Evolutionary conservation across 2,113 vertebrate species (phyloP), one percentile per base, ranked within the genome.

Genomic region (Cebidichthys violaceus): DNA sequence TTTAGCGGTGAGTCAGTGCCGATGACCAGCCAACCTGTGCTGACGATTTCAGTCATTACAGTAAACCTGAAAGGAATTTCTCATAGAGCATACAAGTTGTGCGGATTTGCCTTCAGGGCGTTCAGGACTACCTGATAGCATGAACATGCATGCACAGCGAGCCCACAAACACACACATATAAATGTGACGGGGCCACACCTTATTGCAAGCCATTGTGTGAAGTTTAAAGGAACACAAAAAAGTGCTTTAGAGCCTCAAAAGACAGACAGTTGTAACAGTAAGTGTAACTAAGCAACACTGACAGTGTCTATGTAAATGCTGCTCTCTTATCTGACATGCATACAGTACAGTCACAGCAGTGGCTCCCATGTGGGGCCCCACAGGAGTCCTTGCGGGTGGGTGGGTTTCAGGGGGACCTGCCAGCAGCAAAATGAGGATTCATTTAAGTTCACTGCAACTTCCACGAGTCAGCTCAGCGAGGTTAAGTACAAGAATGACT

Each of bases 21-120:
- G 39, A 55, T 67, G 66, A 69, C 33, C 33, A 20, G 68, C 37
- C 70, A 35, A 82, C 61, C 77, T 89, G 84, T 35, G 65, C 43
- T 15, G 75, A 22, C 66, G 31, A 55, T 78, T 33, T 24, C 70
- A 77, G 43, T 71, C 24, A 71, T 72, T 74, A 60, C 66, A 52
- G n/a, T 43, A 14, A 82, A 75, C n/a, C 68, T 47, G 66, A 65
- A n/a, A 77, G 29, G 52, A 29, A 72, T 81, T 86, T 64, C 29
- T 77, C 37, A 75, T 10, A 29, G 24, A 57, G 65, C 17, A 22
- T 33, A 45, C 35, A 27, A 31, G 57, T 70, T 43, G 35, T 45
- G 22, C 72, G n/a, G 65, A 74, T 90, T 89, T 93, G 68, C 82
- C 81, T 75, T 81, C 57, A 88, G 82, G 89, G 90, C 2, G 83